Percentiles rank a stretch among this genome's conserved stretches.
These are phyloP conservation scores for Thymelicus lineola DNA, from an alignment of 2,888 invertebrate species.

Conservation along the genomic window DNA sequence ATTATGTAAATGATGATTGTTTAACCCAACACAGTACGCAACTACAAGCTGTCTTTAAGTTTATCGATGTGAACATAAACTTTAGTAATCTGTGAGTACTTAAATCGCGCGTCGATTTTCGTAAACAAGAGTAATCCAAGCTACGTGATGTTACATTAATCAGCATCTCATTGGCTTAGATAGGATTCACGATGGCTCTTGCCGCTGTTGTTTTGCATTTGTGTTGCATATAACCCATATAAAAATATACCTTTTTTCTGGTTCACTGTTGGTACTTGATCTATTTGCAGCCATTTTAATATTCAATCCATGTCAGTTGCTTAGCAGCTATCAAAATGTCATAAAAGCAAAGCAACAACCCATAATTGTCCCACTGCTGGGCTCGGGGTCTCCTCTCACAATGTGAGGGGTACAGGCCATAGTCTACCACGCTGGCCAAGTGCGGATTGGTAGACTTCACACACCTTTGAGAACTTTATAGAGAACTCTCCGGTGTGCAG, in stretches of 20 bases:
- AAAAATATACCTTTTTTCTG: background rate
- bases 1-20: slow-evolving; percentile 6
- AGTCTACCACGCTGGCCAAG: no score
- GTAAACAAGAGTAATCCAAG: slow-evolving; percentile 36
- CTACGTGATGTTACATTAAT: slow-evolving; percentile 37
- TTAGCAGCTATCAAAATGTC: no score
- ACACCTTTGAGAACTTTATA: no score
- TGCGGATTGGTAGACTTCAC: no score
- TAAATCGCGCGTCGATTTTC: slow-evolving; percentile 34
- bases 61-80: slow-evolving; percentile 35
- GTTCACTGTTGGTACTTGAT: background rate
- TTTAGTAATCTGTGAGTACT: slow-evolving; percentile 32
- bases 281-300: no score
- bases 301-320: no score
- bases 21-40: slow-evolving; percentile 1
- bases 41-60: slow-evolving; percentile 20
- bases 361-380: no score
- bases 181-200: slow-evolving; percentile 15
- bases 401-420: no score
- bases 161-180: slow-evolving; percentile 36
- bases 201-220: slow-evolving; percentile 7
- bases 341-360: no score
- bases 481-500: no score
- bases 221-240: background rate
- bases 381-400: no score